phyloP scores from a whole-genome alignment of 2,113 vertebrate species.

The Pluvianellus socialis region DNA sequence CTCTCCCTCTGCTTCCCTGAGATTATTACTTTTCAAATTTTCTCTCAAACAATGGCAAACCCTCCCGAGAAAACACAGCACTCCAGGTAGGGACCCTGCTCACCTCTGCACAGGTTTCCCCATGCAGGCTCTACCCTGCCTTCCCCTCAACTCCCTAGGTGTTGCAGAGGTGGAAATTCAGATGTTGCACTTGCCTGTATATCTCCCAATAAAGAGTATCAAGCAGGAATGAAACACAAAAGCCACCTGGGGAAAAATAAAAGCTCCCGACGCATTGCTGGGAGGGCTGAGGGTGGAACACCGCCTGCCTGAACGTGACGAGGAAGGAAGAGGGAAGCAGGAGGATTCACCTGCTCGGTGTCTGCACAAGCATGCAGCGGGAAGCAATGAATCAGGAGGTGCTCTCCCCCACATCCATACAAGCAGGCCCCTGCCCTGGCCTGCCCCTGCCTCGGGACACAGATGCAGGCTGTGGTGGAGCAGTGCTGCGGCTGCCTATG shows the following conservation, averaged over 20 bases:
- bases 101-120: background rate
- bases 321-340: background rate
- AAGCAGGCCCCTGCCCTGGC: background rate
- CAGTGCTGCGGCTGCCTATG: background rate
- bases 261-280: background rate
- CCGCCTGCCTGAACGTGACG: rapidly evolving
- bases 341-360: rapidly evolving
- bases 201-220: background rate
- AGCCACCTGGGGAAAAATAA: background rate
- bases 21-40: background rate
- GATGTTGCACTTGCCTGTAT: background rate
- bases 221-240: background rate
- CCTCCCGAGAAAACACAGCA: rapidly evolving
- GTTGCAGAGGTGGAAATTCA: background rate
- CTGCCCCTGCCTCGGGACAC: background rate
- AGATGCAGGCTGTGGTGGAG: background rate
- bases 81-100: background rate
- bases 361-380: rapidly evolving
- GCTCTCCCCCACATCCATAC: rapidly evolving
- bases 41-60: background rate
- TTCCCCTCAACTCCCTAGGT: background rate
- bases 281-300: background rate
- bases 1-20: background rate
- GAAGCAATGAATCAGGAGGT: background rate
- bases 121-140: background rate